phyloP scores from a whole-genome alignment of 2,888 invertebrate genomes.

The Pseudoips prasinana region DNA sequence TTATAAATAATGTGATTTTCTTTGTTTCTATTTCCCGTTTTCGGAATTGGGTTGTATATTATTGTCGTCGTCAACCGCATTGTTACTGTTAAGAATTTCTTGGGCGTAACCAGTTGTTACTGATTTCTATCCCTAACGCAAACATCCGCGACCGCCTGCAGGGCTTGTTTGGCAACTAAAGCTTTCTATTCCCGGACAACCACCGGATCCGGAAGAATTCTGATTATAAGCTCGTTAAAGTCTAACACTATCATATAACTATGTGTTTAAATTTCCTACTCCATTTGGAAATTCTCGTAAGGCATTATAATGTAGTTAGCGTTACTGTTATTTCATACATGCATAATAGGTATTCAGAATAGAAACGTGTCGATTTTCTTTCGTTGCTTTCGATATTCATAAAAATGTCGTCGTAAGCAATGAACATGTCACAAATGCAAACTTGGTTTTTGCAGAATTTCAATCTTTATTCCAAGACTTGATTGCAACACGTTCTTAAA shows the following conservation, averaged over 20 bases:
- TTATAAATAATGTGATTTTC: too few species aligned
- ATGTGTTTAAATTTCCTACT: slow-evolving; percentile 50
- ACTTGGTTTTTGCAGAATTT: slow-evolving; percentile 8
- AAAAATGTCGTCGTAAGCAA: slow-evolving; percentile 16
- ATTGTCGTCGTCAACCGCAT: slow-evolving; percentile 15
- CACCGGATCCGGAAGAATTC: slow-evolving; percentile 56
- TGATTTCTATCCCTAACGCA: slow-evolving; percentile 60
- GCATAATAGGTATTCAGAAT: slow-evolving; percentile 14
- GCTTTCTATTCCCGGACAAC: slow-evolving; percentile 62
- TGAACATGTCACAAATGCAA: slow-evolving; percentile 13
- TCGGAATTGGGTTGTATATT: slow-evolving; percentile 8
- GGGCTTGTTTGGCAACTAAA: slow-evolving; percentile 50
- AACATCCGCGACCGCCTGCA: slow-evolving; percentile 57
- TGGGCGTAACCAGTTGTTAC: slow-evolving; percentile 46
- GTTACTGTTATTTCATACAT: slow-evolving; percentile 8
- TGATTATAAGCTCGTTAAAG: slow-evolving; percentile 65
- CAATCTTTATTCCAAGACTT: slow-evolving; percentile 23
- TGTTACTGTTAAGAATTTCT: slow-evolving; percentile 40
- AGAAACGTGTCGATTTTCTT: slow-evolving; percentile 15
- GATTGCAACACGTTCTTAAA: background rate
- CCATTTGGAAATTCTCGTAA: slow-evolving; percentile 15
- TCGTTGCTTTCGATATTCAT: slow-evolving; percentile 17
- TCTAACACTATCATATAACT: slow-evolving; percentile 42
- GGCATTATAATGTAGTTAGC: slow-evolving; percentile 28
- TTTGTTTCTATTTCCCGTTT: slow-evolving; percentile 13